Base-by-base conservation (phyloP, 2,113 vertebrate genomes). In the Pipra filicauda region DNA sequence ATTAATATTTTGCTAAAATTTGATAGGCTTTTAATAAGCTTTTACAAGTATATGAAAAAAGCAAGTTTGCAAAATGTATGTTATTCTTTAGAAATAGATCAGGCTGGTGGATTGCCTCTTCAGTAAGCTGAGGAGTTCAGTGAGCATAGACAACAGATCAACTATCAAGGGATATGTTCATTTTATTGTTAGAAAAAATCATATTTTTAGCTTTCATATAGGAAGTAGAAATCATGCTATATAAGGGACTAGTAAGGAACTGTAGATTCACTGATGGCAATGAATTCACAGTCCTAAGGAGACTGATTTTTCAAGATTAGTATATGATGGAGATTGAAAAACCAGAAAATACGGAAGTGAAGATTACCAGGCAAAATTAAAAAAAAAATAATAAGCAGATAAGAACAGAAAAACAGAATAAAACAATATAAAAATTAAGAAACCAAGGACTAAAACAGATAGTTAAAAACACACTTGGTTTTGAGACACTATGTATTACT, bases 321-420 rank as follows among this genome's bases (percentile, higher is more conserved):
- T 54, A 90, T 82, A 52, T 22, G 9, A 62, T 39, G 9, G 20
- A 81, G 23, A 66, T 6, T 35, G 15, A 91, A 44, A 82, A 82
- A 69, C 2, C 4, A 89, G 28, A 88, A 83, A 91, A 71, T 28
- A 44, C 22, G 7, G 35, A 88, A 79, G 8, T 15, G 2, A 77
- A 46, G 14, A 54, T 19, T 55, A 71, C 5, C 8, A 62, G 8
- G 15, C 55, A 58, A 70, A 71, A 35, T 2, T 22, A 14, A 0
- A 0, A 26, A 4, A 18, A 4, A 18, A 44, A 7, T 13, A 33
- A 8, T 16, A 8, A 33, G 3, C 35, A 62, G 8, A 17, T 6
- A 79, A 28, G 9, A 52, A 10, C 31, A 84, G 58, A 52, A 94
- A 14, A 59, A 22, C 3, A 27, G 24, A 7, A 41, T 2, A 58